phyloP scores from a whole-genome alignment of 2,888 invertebrate genomes.

The Desoria tigrina region DNA sequence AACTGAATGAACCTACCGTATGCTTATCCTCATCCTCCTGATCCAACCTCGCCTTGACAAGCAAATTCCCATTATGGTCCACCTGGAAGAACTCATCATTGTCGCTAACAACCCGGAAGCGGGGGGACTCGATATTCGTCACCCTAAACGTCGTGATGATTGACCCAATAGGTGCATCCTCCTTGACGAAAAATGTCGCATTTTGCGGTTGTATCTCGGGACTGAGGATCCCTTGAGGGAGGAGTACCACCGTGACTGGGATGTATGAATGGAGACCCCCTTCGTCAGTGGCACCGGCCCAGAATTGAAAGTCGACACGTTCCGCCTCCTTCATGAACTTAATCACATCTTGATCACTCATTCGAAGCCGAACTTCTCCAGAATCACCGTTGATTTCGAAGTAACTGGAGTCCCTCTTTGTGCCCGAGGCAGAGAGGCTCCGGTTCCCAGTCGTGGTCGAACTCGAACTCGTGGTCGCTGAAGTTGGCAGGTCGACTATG shows the following conservation, averaged over 20 bases:
- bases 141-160: constrained; percentile 58
- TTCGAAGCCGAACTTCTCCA: constrained; percentile 69
- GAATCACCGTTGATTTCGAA: constrained; percentile 74
- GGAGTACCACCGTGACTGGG: constrained; percentile 51
- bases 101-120: constrained; percentile 58
- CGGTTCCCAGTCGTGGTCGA: constrained; percentile 57
- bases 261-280: constrained; percentile 51
- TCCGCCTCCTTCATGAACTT: constrained; percentile 48
- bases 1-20: constrained; percentile 49
- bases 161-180: constrained; percentile 58
- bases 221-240: constrained; percentile 47
- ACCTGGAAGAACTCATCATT: constrained; percentile 53
- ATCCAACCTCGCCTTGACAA: constrained; percentile 50
- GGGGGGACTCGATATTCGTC: constrained; percentile 58
- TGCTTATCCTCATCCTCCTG: constrained; percentile 53
- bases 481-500: constrained; percentile 65
- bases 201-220: constrained; percentile 53
- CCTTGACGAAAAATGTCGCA: constrained; percentile 54
- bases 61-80: constrained; percentile 51
- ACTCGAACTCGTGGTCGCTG: background rate
- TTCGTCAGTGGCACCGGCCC: constrained; percentile 52
- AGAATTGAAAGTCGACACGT: constrained; percentile 52
- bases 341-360: constrained; percentile 49
- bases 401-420: constrained; percentile 61
- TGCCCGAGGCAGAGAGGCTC: constrained; percentile 57